Evolutionary conservation across 2,888 invertebrate genomes (phyloP).

Genomic region (Tipula lateralis): DNA sequence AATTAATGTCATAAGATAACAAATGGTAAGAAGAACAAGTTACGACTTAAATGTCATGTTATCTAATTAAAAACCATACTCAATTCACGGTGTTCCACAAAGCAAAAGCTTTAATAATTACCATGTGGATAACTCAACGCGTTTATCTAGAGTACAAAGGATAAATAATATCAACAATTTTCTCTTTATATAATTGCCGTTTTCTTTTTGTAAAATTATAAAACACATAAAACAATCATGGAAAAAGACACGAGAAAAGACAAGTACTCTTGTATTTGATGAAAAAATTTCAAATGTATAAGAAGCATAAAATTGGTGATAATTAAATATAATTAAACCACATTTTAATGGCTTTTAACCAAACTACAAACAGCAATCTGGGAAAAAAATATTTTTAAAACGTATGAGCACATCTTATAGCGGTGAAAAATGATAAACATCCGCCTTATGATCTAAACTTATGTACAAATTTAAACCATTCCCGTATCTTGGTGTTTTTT

Average conservation of each 20-base stretch:
- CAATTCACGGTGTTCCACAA: no score
- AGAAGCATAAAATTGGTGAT: neutral
- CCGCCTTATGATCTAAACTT: neutral
- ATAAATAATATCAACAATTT: neutral
- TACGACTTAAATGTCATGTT: no score
- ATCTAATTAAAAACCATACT: no score
- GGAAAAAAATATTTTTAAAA: neutral
- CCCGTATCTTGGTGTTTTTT: neutral
- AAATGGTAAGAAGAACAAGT: no score
- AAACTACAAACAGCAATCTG: neutral
- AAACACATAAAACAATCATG: neutral
- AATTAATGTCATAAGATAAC: no score
- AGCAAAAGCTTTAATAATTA: neutral
- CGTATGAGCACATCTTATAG: neutral
- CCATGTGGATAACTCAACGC: neutral
- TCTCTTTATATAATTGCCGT: neutral
- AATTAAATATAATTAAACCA: slow-evolving; percentile 24
- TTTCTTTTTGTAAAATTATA: neutral
- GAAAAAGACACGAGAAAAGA: neutral
- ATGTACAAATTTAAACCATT: neutral
- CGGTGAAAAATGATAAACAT: neutral
- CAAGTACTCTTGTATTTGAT: neutral
- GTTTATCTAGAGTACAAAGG: neutral
- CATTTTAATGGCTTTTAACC: neutral
- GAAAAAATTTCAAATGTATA: neutral